Evolutionary conservation across 2,797 vertebrate genomes (phyloP).

Genomic region (Neosilurus hyrtlii): DNA sequence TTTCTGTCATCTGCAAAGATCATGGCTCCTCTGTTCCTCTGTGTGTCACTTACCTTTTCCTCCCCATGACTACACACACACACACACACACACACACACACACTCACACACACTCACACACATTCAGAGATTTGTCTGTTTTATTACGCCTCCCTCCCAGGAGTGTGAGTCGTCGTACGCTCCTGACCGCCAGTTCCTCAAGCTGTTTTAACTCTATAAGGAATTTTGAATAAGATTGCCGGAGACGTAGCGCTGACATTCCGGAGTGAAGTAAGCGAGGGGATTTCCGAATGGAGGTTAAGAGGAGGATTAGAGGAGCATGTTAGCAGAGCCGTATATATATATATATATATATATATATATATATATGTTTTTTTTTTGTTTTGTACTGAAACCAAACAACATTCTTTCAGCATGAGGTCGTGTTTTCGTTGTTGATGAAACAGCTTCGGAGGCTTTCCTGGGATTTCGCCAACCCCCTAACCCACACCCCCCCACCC

Average conservation of each 20-base stretch:
- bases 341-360: no score
- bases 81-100: not conserved
- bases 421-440: slow-evolving; percentile 33
- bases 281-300: slow-evolving; percentile 34
- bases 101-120: not conserved
- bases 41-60: slow-evolving; percentile 32
- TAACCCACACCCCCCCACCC: no score
- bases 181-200: not conserved
- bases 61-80: slow-evolving; percentile 1
- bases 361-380: no score
- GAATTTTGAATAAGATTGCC: slow-evolving; percentile 17
- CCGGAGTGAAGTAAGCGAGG: slow-evolving; percentile 15
- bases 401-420: slow-evolving; percentile 38
- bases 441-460: not conserved
- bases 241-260: slow-evolving; percentile 5
- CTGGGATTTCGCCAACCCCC: not conserved
- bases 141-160: not conserved
- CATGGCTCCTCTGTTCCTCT: slow-evolving; percentile 40
- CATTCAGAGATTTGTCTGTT: not conserved
- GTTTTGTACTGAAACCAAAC: not conserved
- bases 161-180: not conserved
- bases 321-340: not conserved
- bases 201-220: slow-evolving; percentile 28
- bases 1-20: slow-evolving; percentile 45
- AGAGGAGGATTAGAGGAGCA: not conserved